A percentile compares a stretch with the other conserved stretches of the same genome.
These are phyloP conservation scores for Dromaius novaehollandiae DNA, from an alignment of 2,113 vertebrate genomes.

Conservation along the genomic window DNA sequence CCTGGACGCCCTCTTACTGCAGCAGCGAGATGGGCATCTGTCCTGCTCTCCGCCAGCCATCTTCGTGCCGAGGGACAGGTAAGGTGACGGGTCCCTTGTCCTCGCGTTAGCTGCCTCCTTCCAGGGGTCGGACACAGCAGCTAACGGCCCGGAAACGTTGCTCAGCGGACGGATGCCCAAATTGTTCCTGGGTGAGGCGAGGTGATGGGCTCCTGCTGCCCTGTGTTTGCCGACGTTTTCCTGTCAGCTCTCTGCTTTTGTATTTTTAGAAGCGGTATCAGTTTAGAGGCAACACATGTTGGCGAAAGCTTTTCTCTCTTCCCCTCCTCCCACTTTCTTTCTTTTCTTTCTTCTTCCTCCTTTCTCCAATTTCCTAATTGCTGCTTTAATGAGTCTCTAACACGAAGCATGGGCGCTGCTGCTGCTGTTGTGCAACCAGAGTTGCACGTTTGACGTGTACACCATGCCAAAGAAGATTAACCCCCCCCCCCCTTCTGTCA, in stretches of 20 bases:
- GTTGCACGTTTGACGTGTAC: neutral
- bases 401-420: neutral
- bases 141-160: constrained; percentile 16
- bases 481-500: neutral
- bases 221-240: neutral
- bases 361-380: neutral
- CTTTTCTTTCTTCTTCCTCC: neutral
- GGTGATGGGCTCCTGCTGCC: too few relatives aligned
- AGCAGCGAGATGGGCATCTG: constrained; percentile 77
- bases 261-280: neutral
- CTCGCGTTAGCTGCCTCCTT: constrained; percentile 71
- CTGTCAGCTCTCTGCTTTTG: neutral
- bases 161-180: constrained; percentile 57
- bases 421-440: neutral
- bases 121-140: constrained; percentile 75
- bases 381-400: neutral
- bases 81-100: constrained; percentile 58
- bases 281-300: neutral
- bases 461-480: fast-evolving
- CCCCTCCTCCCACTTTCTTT: neutral
- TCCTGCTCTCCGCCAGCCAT: constrained; percentile 35
- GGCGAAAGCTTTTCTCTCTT: neutral
- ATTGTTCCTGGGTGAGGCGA: neutral
- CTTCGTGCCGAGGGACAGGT: constrained; percentile 70
- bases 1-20: constrained; percentile 70